These are phyloP conservation scores for Zoanthus solanderi DNA, from an alignment of 92 coral and sea anemone species.

Conservation along the genomic window DNA sequence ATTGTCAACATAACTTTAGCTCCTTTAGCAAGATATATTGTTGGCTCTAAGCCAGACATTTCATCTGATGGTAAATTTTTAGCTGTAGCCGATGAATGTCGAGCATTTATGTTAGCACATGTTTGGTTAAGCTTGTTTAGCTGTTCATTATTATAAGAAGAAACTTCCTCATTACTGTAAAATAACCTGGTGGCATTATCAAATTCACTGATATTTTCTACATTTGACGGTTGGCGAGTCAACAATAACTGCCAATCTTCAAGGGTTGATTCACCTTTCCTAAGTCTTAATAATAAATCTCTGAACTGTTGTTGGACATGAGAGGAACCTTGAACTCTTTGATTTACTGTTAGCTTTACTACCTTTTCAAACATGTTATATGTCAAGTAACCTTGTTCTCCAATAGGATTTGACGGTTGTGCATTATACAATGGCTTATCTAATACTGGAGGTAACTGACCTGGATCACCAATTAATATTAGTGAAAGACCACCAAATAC, in stretches of 20 bases:
- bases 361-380: constrained; percentile 62
- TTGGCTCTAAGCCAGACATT: neutral
- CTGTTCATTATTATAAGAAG: constrained; percentile 7
- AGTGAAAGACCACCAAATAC: constrained; percentile 59
- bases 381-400: constrained; percentile 68
- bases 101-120: constrained; percentile 5
- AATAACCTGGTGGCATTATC: constrained; percentile 48
- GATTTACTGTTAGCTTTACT: constrained; percentile 65
- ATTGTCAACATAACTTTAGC: too few species aligned
- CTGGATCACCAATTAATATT: constrained; percentile 47
- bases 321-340: constrained; percentile 57
- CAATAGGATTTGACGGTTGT: constrained; percentile 59
- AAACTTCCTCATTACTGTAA: constrained; percentile 41
- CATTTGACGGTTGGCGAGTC: constrained; percentile 56
- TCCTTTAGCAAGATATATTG: too few species aligned
- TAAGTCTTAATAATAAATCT: constrained; percentile 53
- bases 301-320: constrained; percentile 48
- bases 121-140: constrained; percentile 12
- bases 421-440: constrained; percentile 71
- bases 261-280: constrained; percentile 61
- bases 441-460: neutral
- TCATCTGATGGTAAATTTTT: constrained; percentile 6
- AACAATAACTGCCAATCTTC: constrained; percentile 69
- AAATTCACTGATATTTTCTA: constrained; percentile 58
- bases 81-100: neutral